Base-by-base conservation (phyloP, 2,797 vertebrate species). In the Sphenodon punctatus region DNA sequence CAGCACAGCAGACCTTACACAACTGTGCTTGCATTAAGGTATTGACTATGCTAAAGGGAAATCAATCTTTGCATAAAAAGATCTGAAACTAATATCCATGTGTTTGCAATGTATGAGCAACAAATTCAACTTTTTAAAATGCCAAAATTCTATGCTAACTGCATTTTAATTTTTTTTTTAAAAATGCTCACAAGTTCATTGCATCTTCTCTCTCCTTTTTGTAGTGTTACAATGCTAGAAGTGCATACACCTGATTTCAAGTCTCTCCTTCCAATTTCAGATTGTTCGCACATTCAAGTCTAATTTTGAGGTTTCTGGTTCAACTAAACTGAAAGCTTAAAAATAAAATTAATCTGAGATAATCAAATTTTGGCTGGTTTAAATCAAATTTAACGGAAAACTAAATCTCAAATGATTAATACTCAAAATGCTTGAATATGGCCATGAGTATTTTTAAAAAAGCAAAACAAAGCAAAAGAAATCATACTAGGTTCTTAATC, bases 31-130 rank as follows among this genome's bases (percentile, higher is more conserved):
- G 92, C 90, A 91, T 91, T n/a, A 92, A 85, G 86, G 79, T 82
- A 92, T 88, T 89, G 93, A 91, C 91, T 79, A 91, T 81, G 75
- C 90, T 90, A 91, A 92, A 90, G 91, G 80, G 78, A 92, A 84
- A 89, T 88, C 70, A 64, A 72, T 87, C 78, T 11, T 34, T 85
- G 68, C 71, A 85, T 81, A 75, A 78, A 83, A 83, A 81, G 45
- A 73, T 63, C 22, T 81, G 83, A 73, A 45, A 86, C 56, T 65
- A 81, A 60, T 17, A 81, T 83, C 66, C 79, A 20, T 65, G 61
- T 65, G 34, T 58, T 49, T 67, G 63, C 61, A 32, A 77, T 25
- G 8, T 71, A 45, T 69, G 81, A 72, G 68, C 1, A 34, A 36
- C 11, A 68, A 48, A 65, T 3, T 61, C 23, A 72, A 78, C 10